Percentiles rank a stretch among this genome's conserved stretches.
Conservation (phyloP, 2,888 invertebrate genomes). For the Drosophila eohydei region DNA sequence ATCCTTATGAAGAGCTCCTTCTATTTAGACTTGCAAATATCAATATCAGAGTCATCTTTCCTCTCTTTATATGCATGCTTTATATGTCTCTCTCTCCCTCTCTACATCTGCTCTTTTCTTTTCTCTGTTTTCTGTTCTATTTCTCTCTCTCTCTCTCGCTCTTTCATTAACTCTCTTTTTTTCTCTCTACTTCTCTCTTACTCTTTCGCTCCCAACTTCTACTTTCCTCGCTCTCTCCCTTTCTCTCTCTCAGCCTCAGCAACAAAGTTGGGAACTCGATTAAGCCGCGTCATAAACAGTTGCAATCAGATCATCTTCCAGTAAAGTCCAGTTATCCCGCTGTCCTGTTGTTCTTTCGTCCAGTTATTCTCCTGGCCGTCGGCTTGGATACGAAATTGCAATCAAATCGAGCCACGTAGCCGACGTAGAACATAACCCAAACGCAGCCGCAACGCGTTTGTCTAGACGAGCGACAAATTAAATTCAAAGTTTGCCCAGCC, state of each 20-base stretch:
- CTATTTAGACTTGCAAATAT: no score
- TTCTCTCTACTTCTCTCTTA: no score
- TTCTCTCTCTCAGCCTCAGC: neutral
- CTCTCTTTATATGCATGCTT: neutral
- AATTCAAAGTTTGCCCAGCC: slow-evolving; percentile 65
- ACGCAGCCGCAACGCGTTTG: slow-evolving; percentile 36
- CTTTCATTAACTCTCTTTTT: neutral
- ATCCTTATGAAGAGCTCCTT: no score
- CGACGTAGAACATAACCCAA: slow-evolving; percentile 57
- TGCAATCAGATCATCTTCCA: slow-evolving; percentile 39
- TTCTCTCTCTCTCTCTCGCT: neutral
- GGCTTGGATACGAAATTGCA: slow-evolving; percentile 47
- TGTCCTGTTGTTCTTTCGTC: neutral
- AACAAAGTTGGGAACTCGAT: slow-evolving; percentile 1
- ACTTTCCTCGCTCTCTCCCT: neutral
- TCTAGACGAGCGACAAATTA: slow-evolving; percentile 72
- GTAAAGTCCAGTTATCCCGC: neutral
- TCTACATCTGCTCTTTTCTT: neutral
- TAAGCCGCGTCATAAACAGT: slow-evolving; percentile 39
- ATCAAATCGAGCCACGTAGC: slow-evolving; percentile 66
- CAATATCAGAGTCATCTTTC: no score
- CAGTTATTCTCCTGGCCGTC: neutral
- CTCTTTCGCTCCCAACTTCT: neutral
- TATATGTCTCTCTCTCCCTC: neutral
- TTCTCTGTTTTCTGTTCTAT: neutral